These are phyloP conservation scores for Callipepla squamata DNA, from an alignment of 2,113 vertebrate species.

Conservation along the genomic window DNA sequence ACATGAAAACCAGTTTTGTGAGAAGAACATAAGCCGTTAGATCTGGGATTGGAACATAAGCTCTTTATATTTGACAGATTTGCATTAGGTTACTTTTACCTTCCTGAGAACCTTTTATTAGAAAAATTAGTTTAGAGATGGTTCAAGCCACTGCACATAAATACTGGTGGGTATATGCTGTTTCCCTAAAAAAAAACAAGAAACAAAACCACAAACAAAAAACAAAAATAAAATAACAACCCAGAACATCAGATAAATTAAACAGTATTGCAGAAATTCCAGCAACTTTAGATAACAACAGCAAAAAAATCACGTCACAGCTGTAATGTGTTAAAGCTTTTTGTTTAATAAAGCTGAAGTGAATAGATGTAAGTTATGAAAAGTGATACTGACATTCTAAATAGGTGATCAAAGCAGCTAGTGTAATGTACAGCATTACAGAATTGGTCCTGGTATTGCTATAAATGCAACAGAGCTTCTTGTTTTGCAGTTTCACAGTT, in stretches of 20 bases:
- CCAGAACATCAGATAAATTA: conserved; percentile 47
- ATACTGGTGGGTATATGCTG: conserved; percentile 47
- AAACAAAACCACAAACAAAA: not conserved
- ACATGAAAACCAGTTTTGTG: conserved; percentile 50
- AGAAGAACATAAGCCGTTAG: conserved; percentile 38
- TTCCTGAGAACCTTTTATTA: conserved; percentile 63
- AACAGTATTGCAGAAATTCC: conserved; percentile 54
- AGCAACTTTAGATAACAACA: conserved; percentile 23
- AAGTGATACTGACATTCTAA: conserved; percentile 72
- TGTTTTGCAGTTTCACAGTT: conserved; percentile 56
- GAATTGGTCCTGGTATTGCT: conserved; percentile 45
- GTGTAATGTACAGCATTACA: conserved; percentile 54
- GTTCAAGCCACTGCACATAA: conserved; percentile 52
- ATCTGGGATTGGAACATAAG: conserved; percentile 62
- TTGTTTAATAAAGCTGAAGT: conserved; percentile 74
- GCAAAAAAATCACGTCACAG: conserved; percentile 66
- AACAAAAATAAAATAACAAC: not conserved
- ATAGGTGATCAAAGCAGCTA: conserved; percentile 62
- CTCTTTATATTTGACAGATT: conserved; percentile 71
- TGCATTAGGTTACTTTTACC: conserved; percentile 53
- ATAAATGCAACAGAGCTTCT: conserved; percentile 58
- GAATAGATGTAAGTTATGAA: conserved; percentile 61
- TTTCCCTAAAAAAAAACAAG: conserved; percentile 37
- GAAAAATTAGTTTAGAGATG: conserved; percentile 63
- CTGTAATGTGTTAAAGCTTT: conserved; percentile 67